Percentiles rank a stretch among this genome's conserved stretches.
Conservation (phyloP, 2,113 vertebrate genomes). For the Sorex fumeus region DNA sequence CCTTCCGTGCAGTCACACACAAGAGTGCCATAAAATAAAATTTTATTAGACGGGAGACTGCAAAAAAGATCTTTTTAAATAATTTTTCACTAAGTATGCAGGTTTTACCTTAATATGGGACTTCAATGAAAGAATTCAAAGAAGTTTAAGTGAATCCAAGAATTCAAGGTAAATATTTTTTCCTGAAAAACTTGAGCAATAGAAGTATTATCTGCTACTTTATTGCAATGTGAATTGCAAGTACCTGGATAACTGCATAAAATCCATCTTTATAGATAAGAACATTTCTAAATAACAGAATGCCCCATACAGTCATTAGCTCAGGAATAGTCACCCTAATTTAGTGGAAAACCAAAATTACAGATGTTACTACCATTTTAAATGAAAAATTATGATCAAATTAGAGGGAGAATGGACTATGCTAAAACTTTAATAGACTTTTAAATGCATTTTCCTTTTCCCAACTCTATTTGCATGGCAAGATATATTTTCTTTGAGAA, state of each 20-base stretch:
- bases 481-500: neutral
- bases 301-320: neutral
- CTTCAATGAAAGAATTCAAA: neutral
- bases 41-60: neutral
- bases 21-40: neutral
- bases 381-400: slow-evolving; percentile 10
- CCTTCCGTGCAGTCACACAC: rapidly evolving
- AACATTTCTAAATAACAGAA: neutral
- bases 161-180: neutral
- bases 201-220: neutral
- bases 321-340: neutral
- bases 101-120: neutral
- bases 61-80: neutral
- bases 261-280: neutral
- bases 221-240: neutral
- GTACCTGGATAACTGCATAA: neutral
- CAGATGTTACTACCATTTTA: neutral
- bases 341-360: slow-evolving; percentile 11
- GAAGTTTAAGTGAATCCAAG: neutral
- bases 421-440: neutral
- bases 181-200: neutral
- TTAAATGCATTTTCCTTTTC: neutral
- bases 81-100: neutral
- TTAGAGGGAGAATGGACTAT: neutral
- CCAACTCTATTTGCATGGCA: neutral